Conservation (phyloP, 1,140 invertebrate species). For the Sesamia nonagrioides region DNA sequence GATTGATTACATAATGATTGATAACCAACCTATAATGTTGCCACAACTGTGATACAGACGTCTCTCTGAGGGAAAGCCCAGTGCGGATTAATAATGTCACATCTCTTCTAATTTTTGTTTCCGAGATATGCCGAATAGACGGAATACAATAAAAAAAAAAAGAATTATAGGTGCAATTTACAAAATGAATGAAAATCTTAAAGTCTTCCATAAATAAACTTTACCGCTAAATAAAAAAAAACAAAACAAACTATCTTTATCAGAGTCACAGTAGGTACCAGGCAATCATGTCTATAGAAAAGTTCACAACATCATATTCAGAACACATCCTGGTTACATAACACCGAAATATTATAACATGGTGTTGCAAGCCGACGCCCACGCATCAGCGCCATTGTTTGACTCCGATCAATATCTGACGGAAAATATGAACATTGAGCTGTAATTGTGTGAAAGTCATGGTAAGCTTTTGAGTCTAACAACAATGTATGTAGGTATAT, state of each 20-base stretch:
- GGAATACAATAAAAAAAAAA: no score
- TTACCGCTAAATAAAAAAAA: neutral
- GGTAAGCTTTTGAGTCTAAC: neutral
- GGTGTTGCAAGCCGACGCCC: conserved; percentile 28
- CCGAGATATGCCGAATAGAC: no score
- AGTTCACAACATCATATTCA: conserved; percentile 19
- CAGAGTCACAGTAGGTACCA: conserved; percentile 21
- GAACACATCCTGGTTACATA: conserved; percentile 32
- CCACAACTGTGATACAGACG: no score
- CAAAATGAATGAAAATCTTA: no score
- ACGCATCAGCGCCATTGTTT: conserved; percentile 28
- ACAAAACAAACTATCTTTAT: neutral
- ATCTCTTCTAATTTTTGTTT: no score
- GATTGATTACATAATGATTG: no score
- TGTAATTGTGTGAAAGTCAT: conserved; percentile 37
- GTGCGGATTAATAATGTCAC: no score
- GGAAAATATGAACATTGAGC: conserved; percentile 23
- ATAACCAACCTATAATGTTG: no score
- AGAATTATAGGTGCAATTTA: no score
- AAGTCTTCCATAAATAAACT: no score
- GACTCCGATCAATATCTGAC: conserved; percentile 32
- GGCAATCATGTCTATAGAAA: conserved; percentile 10
- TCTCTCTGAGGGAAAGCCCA: no score
- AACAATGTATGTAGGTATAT: conserved; percentile 26
- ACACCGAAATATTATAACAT: conserved; percentile 27